phyloP scores from a whole-genome alignment of 2,888 invertebrate species.

The Acholoe squamosa region DNA sequence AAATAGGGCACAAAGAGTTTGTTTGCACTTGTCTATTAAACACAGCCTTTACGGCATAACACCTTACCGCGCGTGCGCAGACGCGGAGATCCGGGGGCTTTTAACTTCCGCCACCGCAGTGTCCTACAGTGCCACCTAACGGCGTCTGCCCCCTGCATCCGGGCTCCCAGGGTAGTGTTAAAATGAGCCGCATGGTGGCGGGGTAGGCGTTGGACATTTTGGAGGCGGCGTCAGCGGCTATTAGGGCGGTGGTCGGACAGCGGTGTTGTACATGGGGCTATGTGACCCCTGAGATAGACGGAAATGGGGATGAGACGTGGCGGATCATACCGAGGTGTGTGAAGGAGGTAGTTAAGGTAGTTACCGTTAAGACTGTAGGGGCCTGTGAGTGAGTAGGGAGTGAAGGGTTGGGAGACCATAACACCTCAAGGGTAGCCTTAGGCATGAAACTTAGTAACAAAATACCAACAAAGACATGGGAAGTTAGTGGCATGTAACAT shows the following conservation, averaged over 20 bases:
- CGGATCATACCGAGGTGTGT: slow-evolving; percentile 19
- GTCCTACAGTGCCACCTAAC: slow-evolving; percentile 29
- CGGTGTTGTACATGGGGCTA: slow-evolving; percentile 21
- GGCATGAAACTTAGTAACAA: too few species aligned
- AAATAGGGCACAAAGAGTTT: slow-evolving; percentile 7
- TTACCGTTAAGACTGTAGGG: neutral
- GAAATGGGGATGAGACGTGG: slow-evolving; percentile 21
- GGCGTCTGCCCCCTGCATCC: neutral
- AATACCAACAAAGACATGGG: too few species aligned
- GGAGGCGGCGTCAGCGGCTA: neutral
- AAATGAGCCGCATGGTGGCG: slow-evolving; percentile 40
- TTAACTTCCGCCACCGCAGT: slow-evolving; percentile 45
- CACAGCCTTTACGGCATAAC: neutral
- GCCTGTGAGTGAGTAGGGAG: neutral
- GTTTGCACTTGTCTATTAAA: slow-evolving; percentile 34
- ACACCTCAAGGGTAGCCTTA: too few species aligned
- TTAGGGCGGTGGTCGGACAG: neutral
- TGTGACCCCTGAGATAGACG: neutral
- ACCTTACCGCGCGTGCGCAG: neutral
- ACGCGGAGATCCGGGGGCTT: slow-evolving; percentile 48
- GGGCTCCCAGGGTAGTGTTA: neutral
- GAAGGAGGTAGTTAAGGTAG: neutral
- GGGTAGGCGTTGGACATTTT: slow-evolving; percentile 13
- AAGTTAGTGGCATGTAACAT: too few species aligned
- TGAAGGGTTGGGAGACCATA: too few species aligned